Evolutionary conservation across 1,140 invertebrate genomes (phyloP), one percentile per base, ranked within the genome.

Genomic region (Anagrus nilaparvatae): DNA sequence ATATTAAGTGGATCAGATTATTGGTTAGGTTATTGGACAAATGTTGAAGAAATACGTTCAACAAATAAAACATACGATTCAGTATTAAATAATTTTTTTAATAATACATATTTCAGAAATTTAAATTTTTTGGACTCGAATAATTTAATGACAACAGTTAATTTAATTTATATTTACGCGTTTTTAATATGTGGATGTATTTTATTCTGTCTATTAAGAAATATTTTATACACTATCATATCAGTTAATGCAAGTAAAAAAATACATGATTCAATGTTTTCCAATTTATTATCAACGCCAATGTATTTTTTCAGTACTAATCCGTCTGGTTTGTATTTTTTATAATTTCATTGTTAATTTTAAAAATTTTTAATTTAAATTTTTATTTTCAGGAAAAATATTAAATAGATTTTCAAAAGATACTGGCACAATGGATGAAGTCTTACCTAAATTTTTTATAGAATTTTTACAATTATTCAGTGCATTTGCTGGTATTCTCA

Each of bases 301-400:
- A 89, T 92, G 82, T 59, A 74, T 8, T 94, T 93, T 65, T 93
- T 92, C 55, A 83, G 93, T 51, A 73, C 70, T 2, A 93, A 87
- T 63, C 81, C 86, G 5, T 79, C 79, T 44, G 90, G 72, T 74
- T 53, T 55, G 58, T 49, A 32, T 36, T 20, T 10, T 31, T 35
- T 34, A 5, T 30, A 14, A 8, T 14, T n/a, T n/a, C 20, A 28
- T 39, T 14, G 37, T 19, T 6, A 13, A 29, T n/a, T 6, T 10
- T 16, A 3, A 9, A 18, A 18, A 34, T 18, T 19, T 12, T 3
- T 34, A 17, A 34, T 5, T 44, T 14, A 12, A 10, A 7, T 20
- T 10, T 37, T 30, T 31, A 8, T 18, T 9, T 32, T 18, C 58
- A 53, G 71, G 84, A 50, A 69, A 81, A 36, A 78, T 87, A 27